These are phyloP conservation scores for Pangasianodon hypophthalmus DNA, from an alignment of 2,113 vertebrate genomes.

Conservation along the genomic window DNA sequence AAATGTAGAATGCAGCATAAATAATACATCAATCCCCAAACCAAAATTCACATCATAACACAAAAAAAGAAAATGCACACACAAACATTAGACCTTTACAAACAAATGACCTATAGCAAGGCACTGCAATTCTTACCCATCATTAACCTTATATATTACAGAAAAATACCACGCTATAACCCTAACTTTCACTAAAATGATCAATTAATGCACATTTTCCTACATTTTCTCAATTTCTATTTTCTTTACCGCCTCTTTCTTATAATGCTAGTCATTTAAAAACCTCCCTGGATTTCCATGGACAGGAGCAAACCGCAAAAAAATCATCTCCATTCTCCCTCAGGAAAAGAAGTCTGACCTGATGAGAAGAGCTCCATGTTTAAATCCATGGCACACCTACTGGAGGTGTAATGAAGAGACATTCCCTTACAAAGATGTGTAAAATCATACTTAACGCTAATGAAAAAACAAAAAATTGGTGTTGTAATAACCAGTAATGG, in stretches of 20 bases:
- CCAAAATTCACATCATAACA: background rate
- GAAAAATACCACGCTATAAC: background rate
- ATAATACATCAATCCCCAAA: conserved; percentile 12
- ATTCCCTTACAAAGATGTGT: background rate
- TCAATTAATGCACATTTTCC: background rate
- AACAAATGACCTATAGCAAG: background rate
- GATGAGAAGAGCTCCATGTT: background rate
- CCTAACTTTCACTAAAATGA: background rate
- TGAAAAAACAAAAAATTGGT: background rate
- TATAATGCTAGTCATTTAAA: background rate
- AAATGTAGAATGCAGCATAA: background rate
- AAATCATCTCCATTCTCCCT: background rate
- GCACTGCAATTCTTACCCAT: background rate
- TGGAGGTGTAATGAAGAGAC: background rate
- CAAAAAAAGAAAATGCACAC: background rate
- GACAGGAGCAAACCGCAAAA: background rate
- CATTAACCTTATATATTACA: background rate
- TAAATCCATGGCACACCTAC: background rate
- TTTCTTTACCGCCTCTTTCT: background rate
- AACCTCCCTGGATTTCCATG: background rate
- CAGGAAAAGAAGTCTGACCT: background rate
- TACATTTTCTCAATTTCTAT: background rate
- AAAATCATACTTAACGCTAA: background rate
- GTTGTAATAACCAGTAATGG: background rate
- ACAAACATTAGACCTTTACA: background rate